phyloP scores from a whole-genome alignment of 2,888 invertebrate species.

The Dynastes maya region DNA sequence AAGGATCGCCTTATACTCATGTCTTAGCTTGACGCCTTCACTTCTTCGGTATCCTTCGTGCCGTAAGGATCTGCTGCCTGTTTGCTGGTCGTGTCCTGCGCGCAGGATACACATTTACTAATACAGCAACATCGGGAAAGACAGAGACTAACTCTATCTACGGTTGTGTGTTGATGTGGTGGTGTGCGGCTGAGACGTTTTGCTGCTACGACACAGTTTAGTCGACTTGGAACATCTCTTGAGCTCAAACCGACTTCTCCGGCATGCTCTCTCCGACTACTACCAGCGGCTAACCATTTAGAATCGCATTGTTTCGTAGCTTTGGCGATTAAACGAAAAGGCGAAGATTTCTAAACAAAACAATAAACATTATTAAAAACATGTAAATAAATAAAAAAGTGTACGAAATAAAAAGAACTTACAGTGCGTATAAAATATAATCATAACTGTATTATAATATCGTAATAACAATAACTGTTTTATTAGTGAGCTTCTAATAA shows the following conservation, averaged over 20 bases:
- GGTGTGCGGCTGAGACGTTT: conserved; percentile 50
- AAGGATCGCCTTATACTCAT: conserved; percentile 69
- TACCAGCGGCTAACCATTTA: conserved; percentile 20
- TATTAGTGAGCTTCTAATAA: conserved; percentile 22
- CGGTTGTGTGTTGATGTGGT: conserved; percentile 35
- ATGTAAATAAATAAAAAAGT: conserved; percentile 14
- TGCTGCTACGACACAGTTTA: conserved; percentile 52
- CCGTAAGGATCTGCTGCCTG: conserved; percentile 66
- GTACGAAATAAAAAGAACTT: background rate
- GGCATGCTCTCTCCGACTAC: conserved; percentile 1
- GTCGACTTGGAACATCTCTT: conserved; percentile 58
- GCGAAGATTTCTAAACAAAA: background rate
- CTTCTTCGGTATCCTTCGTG: conserved; percentile 70
- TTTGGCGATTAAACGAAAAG: background rate
- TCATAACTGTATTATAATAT: conserved; percentile 8
- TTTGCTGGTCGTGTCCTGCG: conserved; percentile 57
- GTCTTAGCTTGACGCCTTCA: conserved; percentile 70
- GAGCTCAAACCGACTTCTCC: conserved; percentile 54
- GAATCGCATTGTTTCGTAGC: background rate
- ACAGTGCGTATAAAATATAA: conserved; percentile 17
- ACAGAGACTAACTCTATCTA: conserved; percentile 47
- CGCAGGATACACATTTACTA: conserved; percentile 55
- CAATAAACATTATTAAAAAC: background rate
- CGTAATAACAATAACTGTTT: conserved; percentile 19
- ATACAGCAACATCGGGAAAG: conserved; percentile 5